A percentile compares a stretch with the other conserved stretches of the same genome.
phyloP scores from a whole-genome alignment of 2,888 invertebrate genomes.

The Tetranychus piercei region DNA sequence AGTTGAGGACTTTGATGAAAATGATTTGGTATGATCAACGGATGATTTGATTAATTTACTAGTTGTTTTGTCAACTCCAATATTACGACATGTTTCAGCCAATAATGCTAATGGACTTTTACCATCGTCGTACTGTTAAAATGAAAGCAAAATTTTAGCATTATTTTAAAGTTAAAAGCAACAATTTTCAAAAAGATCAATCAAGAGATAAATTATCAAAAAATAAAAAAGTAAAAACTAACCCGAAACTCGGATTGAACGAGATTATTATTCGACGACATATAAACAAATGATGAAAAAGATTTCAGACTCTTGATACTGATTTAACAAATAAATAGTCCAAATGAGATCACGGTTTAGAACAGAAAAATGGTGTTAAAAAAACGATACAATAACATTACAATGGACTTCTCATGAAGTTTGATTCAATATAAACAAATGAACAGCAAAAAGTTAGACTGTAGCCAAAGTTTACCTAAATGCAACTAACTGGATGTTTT shows the following conservation, averaged over 20 bases:
- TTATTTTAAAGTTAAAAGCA: not conserved
- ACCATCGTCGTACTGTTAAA: not conserved
- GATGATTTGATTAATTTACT: conserved; percentile 38
- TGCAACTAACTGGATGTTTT: too few relatives aligned
- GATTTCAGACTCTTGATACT: too few relatives aligned
- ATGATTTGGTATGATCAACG: conserved; percentile 3
- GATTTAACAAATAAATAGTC: too few relatives aligned
- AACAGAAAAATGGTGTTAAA: not conserved
- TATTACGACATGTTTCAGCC: conserved; percentile 92
- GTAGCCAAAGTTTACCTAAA: too few relatives aligned
- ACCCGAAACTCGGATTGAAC: not conserved
- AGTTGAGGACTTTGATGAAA: not conserved
- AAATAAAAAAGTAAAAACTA: not conserved
- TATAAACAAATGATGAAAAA: not conserved
- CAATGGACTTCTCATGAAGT: too few relatives aligned
- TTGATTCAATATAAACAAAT: too few relatives aligned
- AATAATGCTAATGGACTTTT: conserved; percentile 58
- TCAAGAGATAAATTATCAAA: not conserved
- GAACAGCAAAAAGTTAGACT: too few relatives aligned
- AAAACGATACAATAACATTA: too few relatives aligned
- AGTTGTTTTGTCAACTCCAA: conserved; percentile 62
- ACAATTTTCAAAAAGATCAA: not conserved
- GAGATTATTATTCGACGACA: not conserved
- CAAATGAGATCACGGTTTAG: not conserved
- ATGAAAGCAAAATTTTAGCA: not conserved